A percentile compares a stretch with the other conserved stretches of the same genome.
phyloP scores from a whole-genome alignment of 2,797 vertebrate genomes.

The Premnoplex brunnescens region DNA sequence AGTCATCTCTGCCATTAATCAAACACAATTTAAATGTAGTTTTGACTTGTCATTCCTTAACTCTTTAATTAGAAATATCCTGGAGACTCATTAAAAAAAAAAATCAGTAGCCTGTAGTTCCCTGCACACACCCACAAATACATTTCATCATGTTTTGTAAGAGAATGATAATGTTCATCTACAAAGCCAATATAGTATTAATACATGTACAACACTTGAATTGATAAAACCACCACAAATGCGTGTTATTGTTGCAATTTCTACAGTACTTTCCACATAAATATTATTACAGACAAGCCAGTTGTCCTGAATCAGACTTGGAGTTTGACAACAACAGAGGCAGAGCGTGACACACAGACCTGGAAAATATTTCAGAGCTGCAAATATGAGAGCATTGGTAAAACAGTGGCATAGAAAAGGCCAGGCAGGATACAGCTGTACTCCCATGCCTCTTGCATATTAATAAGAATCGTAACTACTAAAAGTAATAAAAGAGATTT shows the following conservation, averaged over 20 bases:
- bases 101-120: rapidly evolving
- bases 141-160: background rate
- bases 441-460: background rate
- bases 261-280: background rate
- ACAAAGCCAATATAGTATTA: background rate
- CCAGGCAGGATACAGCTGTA: background rate
- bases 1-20: background rate
- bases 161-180: background rate
- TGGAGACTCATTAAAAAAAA: background rate
- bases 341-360: background rate
- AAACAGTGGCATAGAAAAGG: background rate
- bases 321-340: background rate
- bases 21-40: background rate
- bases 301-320: background rate
- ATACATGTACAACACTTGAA: background rate
- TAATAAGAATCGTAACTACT: background rate
- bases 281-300: background rate
- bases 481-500: background rate
- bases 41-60: background rate
- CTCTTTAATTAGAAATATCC: background rate
- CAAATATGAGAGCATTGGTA: background rate
- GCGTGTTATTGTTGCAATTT: rapidly evolving
- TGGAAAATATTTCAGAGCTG: background rate
- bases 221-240: background rate
- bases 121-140: background rate